Evolutionary conservation across 2,113 vertebrate species (phyloP).

Genomic region (Hemichromis elongatus): DNA sequence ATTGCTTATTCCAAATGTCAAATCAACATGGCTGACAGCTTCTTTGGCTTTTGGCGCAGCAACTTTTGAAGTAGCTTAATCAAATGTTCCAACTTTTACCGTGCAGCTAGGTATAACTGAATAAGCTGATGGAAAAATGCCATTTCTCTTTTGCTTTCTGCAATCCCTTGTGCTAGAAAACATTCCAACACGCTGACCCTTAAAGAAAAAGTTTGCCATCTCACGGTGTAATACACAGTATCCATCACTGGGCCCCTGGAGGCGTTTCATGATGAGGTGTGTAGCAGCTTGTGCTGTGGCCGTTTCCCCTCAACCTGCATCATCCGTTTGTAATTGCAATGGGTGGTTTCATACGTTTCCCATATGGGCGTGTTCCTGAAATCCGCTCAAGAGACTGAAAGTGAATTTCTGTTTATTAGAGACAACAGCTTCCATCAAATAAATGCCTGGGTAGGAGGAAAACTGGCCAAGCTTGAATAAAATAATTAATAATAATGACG

Average conservation of each 20-base stretch:
- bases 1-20: neutral
- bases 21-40: neutral
- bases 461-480: neutral
- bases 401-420: neutral
- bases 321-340: constrained; percentile 40
- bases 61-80: neutral
- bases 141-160: neutral
- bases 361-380: neutral
- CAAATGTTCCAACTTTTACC: neutral
- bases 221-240: constrained; percentile 13
- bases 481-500: neutral
- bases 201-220: constrained; percentile 1
- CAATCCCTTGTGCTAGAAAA: neutral
- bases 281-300: constrained; percentile 20
- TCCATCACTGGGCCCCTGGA: constrained; percentile 23
- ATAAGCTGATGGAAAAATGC: neutral
- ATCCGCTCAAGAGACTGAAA: neutral
- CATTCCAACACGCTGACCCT: constrained; percentile 5
- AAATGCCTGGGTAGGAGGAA: neutral
- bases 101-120: neutral
- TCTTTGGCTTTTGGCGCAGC: neutral
- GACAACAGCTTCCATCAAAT: neutral
- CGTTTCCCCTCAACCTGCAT: constrained; percentile 8
- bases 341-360: constrained; percentile 19
- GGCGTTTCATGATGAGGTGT: constrained; percentile 26